A percentile compares a stretch with the other conserved stretches of the same genome.
These are phyloP conservation scores for Mellilla xanthometata DNA, from an alignment of 2,888 invertebrate species.

Conservation along the genomic window DNA sequence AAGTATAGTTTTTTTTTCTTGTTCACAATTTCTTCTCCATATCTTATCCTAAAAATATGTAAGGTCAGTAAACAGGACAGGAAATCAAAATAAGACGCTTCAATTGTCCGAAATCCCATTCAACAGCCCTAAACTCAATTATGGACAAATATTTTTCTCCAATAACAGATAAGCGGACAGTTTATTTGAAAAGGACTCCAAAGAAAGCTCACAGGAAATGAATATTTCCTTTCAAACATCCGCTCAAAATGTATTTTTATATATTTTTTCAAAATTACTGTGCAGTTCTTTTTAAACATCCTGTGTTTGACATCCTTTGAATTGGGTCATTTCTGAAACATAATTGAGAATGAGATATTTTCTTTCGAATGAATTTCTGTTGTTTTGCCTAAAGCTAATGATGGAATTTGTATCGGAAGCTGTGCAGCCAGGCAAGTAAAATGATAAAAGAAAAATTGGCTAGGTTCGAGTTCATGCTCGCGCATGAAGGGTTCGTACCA, in stretches of 20 bases:
- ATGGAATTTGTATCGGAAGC: no score
- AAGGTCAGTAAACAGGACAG: no score
- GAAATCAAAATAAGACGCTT: not conserved
- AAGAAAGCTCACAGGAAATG: slow-evolving; percentile 14
- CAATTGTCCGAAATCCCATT: not conserved
- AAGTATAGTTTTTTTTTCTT: no score
- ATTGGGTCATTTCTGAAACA: not conserved
- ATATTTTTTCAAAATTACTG: not conserved
- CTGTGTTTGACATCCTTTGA: not conserved
- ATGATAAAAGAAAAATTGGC: no score
- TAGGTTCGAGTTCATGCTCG: no score
- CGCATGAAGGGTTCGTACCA: no score
- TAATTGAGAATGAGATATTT: not conserved
- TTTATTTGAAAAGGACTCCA: slow-evolving; percentile 3
- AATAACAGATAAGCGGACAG: slow-evolving; percentile 8
- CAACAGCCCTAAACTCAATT: slow-evolving; percentile 2
- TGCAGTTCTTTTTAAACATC: not conserved
- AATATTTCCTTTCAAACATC: slow-evolving; percentile 17
- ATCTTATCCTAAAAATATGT: no score
- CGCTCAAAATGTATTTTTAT: slow-evolving; percentile 7
- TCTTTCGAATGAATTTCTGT: no score
- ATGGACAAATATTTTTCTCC: slow-evolving; percentile 6
- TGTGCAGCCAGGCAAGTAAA: no score
- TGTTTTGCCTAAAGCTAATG: no score
- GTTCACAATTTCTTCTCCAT: no score